These are phyloP conservation scores for Crocidura indochinensis DNA, from an alignment of 2,797 vertebrate species.

Conservation along the genomic window DNA sequence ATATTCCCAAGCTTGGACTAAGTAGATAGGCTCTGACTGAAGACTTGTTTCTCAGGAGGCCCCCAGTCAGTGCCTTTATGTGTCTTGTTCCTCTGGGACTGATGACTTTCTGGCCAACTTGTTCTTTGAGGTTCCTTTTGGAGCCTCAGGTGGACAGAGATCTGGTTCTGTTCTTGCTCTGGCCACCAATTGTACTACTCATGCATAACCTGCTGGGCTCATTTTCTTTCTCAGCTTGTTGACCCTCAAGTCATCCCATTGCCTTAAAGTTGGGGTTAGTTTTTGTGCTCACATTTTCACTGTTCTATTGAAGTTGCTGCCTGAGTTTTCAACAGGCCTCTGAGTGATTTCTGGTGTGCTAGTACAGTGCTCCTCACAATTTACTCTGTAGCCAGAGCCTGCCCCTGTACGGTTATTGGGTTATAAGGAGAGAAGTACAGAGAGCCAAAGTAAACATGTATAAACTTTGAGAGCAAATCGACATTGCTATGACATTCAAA, in stretches of 20 bases:
- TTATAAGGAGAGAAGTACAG: background rate
- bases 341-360: constrained; percentile 18
- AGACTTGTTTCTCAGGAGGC: constrained; percentile 52
- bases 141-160: background rate
- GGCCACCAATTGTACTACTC: constrained; percentile 55
- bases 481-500: constrained; percentile 14
- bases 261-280: constrained; percentile 4
- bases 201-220: constrained; percentile 27
- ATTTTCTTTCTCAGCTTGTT: constrained; percentile 28
- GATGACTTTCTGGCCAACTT: constrained; percentile 67
- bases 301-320: constrained; percentile 23
- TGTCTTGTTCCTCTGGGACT: constrained; percentile 23
- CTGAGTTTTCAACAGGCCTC: constrained; percentile 46
- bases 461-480: constrained; percentile 36
- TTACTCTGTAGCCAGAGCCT: constrained; percentile 13
- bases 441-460: constrained; percentile 43
- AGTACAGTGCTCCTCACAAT: constrained; percentile 74
- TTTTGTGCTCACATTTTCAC: constrained; percentile 47
- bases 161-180: constrained; percentile 1
- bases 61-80: constrained; percentile 8
- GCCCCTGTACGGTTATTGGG: background rate
- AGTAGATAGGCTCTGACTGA: constrained; percentile 52
- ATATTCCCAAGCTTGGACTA: background rate
- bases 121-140: background rate
- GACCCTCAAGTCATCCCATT: constrained; percentile 74